Evolutionary conservation across 1,140 invertebrate species (phyloP), one percentile per base, ranked within the genome.

Genomic region (Gonioctena quinquepunctata): DNA sequence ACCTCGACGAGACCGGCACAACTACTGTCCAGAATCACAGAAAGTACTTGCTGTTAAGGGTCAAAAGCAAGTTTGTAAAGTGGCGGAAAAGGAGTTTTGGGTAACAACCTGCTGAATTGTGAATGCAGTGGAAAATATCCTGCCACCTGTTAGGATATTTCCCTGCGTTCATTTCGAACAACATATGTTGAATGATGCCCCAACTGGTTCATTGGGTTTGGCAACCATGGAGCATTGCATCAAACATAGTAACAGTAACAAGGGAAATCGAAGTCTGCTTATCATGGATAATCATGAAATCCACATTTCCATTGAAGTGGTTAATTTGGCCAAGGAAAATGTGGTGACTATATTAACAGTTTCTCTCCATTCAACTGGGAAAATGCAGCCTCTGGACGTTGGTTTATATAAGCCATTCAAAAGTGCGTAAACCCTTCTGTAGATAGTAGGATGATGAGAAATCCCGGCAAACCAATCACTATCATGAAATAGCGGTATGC

Each of bases 381-480:
- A 82, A 73, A 75, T 87, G 59, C 85, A 87, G 68, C 85, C 86
- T 7, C 72, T 87, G 2, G 85, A 86, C 75, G 76, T 83, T n/a
- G 66, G 75, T 64, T 79, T 86, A 50, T 86, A 77, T 80, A 76
- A 78, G 0, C 80, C 84, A 27, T 80, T 87, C 11, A 86, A 86
- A 77, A 71, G 64, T 57, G 70, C 73, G 66, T 80, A 79, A 79
- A 80, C 56, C 62, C 72, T 25, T 81, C 73, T n/a, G 50, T 65
- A 66, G 79, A 80, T 59, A 67, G 77, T 60, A 81, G 83, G 84
- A 75, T 84, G 68, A 63, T 77, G 19, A 70, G 48, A 60, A 80
- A 86, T 71, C 79, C 80, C 49, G 84, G 83, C 6, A 83, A 82
- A 48, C 5, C 69, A 23, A 16, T 61, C 22, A 64, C 59, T 1